phyloP scores from a whole-genome alignment of 2,888 invertebrate genomes.

The Seira musarum region DNA sequence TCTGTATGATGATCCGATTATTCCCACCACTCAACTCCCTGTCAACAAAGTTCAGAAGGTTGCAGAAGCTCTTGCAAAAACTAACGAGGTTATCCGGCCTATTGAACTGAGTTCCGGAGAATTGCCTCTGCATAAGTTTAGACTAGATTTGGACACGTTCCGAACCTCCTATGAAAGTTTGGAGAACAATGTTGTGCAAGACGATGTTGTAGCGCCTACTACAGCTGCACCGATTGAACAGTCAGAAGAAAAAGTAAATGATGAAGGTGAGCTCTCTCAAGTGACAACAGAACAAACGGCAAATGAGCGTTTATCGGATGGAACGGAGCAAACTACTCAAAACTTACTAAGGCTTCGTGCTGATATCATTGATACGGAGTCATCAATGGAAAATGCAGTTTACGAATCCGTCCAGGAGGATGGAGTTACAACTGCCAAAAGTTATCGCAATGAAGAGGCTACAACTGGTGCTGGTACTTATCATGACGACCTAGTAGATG shows the following conservation, averaged over 20 bases:
- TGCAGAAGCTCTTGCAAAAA: conserved; percentile 12
- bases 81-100: not conserved
- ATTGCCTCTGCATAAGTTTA: conserved; percentile 51
- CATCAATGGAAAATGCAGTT: not conserved
- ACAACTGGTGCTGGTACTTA: conserved; percentile 3
- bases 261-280: not conserved
- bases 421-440: not conserved
- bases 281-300: not conserved
- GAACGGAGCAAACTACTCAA: not conserved
- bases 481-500: conserved; percentile 7
- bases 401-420: not conserved
- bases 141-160: conserved; percentile 54
- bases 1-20: not conserved
- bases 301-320: not conserved
- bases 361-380: not conserved
- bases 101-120: conserved; percentile 14
- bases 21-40: not conserved
- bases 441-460: not conserved
- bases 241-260: not conserved
- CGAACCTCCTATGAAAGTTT: conserved; percentile 43
- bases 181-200: conserved; percentile 26
- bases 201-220: not conserved
- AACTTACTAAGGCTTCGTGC: not conserved
- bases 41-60: conserved; percentile 59
- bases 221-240: not conserved